Percentiles rank a stretch among this genome's conserved stretches.
phyloP scores from a whole-genome alignment of 2,797 vertebrate species.

The Melanotaenia nigrans region DNA sequence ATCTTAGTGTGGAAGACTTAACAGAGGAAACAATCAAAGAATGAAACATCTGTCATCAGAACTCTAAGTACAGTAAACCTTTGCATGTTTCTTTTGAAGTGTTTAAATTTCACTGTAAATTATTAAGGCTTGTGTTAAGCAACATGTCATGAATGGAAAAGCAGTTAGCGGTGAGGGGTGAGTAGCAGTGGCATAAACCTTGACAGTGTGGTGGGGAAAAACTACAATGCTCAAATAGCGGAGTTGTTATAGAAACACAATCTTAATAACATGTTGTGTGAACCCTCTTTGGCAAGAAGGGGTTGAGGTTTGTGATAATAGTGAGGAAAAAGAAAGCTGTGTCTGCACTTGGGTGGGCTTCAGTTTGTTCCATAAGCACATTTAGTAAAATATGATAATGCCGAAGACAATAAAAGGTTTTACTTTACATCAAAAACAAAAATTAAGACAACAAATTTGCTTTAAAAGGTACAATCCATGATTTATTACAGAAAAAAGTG shows the following conservation, averaged over 20 bases:
- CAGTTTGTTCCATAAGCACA: slow-evolving; percentile 52
- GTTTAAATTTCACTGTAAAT: slow-evolving; percentile 59
- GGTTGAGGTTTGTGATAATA: slow-evolving; percentile 60
- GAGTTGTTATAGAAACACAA: slow-evolving; percentile 71
- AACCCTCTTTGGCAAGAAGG: slow-evolving; percentile 38
- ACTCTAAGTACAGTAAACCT: slow-evolving; percentile 33
- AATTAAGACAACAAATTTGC: slow-evolving; percentile 43
- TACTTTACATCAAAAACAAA: not conserved
- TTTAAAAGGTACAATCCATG: slow-evolving; percentile 82
- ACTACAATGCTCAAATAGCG: slow-evolving; percentile 66
- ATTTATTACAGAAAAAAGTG: slow-evolving; percentile 90
- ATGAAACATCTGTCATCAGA: slow-evolving; percentile 45
- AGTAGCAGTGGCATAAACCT: slow-evolving; percentile 23
- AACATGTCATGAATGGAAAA: slow-evolving; percentile 60
- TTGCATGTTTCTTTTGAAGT: slow-evolving; percentile 42
- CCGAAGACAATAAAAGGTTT: slow-evolving; percentile 19
- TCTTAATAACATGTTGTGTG: slow-evolving; percentile 63
- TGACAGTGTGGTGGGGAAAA: slow-evolving; percentile 72
- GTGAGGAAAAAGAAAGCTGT: slow-evolving; percentile 18
- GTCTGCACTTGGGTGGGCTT: slow-evolving; percentile 17
- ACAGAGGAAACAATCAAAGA: slow-evolving; percentile 66
- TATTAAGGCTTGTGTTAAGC: slow-evolving; percentile 53
- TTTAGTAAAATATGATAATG: slow-evolving; percentile 26
- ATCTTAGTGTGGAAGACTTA: slow-evolving; percentile 81
- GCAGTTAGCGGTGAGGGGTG: slow-evolving; percentile 35